Evolutionary conservation across 2,888 invertebrate genomes (phyloP).

Genomic region (Lithosia quadra): DNA sequence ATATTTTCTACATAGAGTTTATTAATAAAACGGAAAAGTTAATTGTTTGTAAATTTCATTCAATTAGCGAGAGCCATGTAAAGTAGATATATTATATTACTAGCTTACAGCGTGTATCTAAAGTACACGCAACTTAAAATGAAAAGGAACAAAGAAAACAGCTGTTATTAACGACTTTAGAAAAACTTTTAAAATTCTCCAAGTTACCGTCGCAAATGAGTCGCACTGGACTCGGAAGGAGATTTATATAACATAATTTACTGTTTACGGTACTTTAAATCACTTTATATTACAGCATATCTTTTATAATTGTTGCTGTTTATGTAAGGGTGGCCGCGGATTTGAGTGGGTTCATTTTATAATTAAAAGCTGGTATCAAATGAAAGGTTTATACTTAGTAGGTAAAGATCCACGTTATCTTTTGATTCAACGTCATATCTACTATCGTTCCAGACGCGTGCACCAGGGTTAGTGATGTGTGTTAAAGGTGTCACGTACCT

Average conservation of each 20-base stretch:
- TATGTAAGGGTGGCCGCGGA: slow-evolving; percentile 33
- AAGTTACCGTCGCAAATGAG: slow-evolving; percentile 68
- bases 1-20: too few relatives aligned
- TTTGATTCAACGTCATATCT: background rate
- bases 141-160: slow-evolving; percentile 57
- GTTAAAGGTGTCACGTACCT: slow-evolving; percentile 32
- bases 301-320: slow-evolving; percentile 60
- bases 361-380: slow-evolving; percentile 50
- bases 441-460: slow-evolving; percentile 16
- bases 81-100: background rate
- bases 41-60: background rate
- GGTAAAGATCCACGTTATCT: slow-evolving; percentile 13
- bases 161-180: slow-evolving; percentile 64
- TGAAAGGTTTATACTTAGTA: slow-evolving; percentile 27
- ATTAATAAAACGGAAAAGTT: background rate
- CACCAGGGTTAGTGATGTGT: slow-evolving; percentile 22
- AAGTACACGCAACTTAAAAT: slow-evolving; percentile 40
- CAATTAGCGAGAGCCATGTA: background rate
- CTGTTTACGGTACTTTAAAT: slow-evolving; percentile 64
- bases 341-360: slow-evolving; percentile 51
- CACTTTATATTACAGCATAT: slow-evolving; percentile 63
- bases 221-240: slow-evolving; percentile 55
- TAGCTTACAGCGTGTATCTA: slow-evolving; percentile 1
- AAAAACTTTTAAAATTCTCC: slow-evolving; percentile 57
- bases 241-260: slow-evolving; percentile 67